These are phyloP conservation scores for Psylliodes chrysocephalus DNA, from an alignment of 2,888 invertebrate species.

Conservation along the genomic window DNA sequence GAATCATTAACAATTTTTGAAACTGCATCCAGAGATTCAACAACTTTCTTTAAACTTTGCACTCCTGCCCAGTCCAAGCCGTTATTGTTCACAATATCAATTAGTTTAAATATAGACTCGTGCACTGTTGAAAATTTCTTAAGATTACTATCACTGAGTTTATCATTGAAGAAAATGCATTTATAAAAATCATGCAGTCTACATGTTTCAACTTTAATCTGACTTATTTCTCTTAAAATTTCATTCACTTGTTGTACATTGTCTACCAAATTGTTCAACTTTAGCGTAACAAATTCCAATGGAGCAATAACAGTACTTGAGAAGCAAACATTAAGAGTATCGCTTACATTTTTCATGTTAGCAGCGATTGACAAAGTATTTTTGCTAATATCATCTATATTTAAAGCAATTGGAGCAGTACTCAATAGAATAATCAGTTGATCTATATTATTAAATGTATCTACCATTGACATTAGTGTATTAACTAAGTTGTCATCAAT, in stretches of 20 bases:
- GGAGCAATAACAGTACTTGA: constrained; percentile 9
- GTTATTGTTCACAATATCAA: constrained; percentile 38
- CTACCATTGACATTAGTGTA: background rate
- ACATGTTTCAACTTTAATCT: constrained; percentile 35
- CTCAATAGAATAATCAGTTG: background rate
- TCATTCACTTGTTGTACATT: constrained; percentile 12
- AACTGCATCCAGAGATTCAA: constrained; percentile 27
- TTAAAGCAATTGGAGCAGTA: background rate
- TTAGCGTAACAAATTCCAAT: background rate
- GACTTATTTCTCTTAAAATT: background rate
- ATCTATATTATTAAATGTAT: background rate
- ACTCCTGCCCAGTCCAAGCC: constrained; percentile 29
- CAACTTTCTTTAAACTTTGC: constrained; percentile 25
- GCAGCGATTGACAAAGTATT: background rate
- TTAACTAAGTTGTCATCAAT: background rate
- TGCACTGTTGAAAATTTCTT: constrained; percentile 34
- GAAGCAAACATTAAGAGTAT: background rate
- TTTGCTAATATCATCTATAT: background rate
- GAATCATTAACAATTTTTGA: constrained; percentile 12
- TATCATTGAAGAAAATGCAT: constrained; percentile 14
- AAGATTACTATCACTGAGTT: constrained; percentile 19
- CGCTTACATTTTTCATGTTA: background rate
- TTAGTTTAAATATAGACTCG: constrained; percentile 37
- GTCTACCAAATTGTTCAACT: background rate
- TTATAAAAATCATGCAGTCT: constrained; percentile 37